Conservation (phyloP, 2,888 invertebrate species). For the Drosophila tripunctata region DNA sequence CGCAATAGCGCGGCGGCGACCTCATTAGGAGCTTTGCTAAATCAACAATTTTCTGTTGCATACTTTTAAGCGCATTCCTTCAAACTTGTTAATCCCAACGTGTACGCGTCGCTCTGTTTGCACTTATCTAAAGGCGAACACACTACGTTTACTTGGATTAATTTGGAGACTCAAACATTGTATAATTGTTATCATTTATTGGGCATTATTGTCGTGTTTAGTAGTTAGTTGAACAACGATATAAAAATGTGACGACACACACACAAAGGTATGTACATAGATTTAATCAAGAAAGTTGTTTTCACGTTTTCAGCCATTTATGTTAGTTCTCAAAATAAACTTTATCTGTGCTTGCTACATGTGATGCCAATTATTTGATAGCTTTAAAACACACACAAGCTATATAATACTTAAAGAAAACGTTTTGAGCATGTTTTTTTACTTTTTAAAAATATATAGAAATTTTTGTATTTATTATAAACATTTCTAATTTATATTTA, state of each 20-base stretch:
- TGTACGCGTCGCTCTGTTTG: no score
- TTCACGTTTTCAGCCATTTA: neutral
- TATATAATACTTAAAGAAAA: no score
- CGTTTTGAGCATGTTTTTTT: no score
- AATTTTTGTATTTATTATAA: no score
- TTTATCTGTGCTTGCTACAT: slow-evolving; percentile 3
- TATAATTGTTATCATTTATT: slow-evolving; percentile 22
- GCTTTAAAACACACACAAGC: no score
- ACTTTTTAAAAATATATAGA: no score
- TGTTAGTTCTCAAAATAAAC: slow-evolving; percentile 1
- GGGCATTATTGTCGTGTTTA: slow-evolving; percentile 7
- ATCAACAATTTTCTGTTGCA: slow-evolving; percentile 33
- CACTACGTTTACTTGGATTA: neutral
- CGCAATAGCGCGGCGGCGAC: neutral
- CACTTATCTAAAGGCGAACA: neutral
- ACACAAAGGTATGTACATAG: slow-evolving; percentile 15
- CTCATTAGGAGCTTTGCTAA: slow-evolving; percentile 42
- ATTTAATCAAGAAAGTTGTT: slow-evolving; percentile 3
- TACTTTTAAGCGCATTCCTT: slow-evolving; percentile 42
- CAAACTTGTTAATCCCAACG: neutral
- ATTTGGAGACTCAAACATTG: slow-evolving; percentile 11
- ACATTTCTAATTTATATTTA: no score
- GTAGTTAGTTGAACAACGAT: neutral
- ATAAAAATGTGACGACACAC: slow-evolving; percentile 10
- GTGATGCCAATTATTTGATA: neutral